Conservation (phyloP, 1,140 invertebrate genomes). For the Leptinotarsa undecemlineata region DNA sequence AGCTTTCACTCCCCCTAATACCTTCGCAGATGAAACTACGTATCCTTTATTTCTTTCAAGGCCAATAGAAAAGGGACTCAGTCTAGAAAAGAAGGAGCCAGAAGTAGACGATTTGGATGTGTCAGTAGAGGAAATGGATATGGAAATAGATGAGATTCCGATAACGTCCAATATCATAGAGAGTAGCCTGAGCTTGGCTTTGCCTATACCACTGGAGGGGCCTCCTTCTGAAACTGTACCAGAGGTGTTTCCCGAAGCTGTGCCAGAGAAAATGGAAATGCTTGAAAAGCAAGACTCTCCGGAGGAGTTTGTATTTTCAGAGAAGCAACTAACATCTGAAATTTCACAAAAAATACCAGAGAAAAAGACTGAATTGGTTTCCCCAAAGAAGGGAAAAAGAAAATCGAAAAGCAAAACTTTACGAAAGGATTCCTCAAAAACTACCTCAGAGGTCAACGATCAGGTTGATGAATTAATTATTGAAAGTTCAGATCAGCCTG, state of each 20-base stretch:
- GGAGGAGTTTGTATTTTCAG: background rate
- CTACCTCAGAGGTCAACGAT: background rate
- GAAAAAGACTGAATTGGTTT: background rate
- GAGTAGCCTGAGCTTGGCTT: background rate
- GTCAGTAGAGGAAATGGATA: constrained; percentile 43
- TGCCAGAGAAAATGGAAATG: background rate
- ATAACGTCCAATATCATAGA: constrained; percentile 38
- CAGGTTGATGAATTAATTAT: background rate
- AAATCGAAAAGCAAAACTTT: background rate
- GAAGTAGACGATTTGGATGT: constrained; percentile 25
- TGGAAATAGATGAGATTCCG: constrained; percentile 42
- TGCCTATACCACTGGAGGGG: background rate
- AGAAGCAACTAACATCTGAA: background rate
- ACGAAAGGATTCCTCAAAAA: background rate
- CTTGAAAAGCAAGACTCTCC: too few relatives aligned
- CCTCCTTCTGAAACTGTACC: background rate
- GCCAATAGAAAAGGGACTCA: background rate
- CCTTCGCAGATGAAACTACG: constrained; percentile 16
- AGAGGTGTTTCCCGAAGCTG: background rate
- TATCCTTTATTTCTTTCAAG: constrained; percentile 5
- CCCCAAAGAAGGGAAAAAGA: background rate
- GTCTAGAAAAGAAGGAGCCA: background rate
- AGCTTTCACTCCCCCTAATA: constrained; percentile 16
- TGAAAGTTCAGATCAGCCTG: background rate
- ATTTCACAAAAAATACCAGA: background rate